Evolutionary conservation across 2,888 invertebrate genomes (phyloP), one percentile per base, ranked within the genome.

Genomic region (Vesta saturnalis): DNA sequence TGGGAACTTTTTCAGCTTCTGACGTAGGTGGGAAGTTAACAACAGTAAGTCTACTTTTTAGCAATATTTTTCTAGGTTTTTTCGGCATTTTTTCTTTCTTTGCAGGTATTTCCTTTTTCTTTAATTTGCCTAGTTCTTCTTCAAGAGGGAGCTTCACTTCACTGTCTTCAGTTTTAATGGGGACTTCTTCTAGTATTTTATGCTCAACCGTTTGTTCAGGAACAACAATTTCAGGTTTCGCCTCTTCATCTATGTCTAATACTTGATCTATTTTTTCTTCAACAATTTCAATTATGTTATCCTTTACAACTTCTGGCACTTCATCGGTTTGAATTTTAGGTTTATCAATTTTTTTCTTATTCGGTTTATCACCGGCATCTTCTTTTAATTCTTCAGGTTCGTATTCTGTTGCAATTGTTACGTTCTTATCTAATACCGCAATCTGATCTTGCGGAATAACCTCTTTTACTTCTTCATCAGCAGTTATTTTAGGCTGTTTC

Each of bases 21-120:
- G 73, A 64, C 14, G 74, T 62, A 15, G 83, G 82, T 63, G 85
- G 83, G 73, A 85, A 85, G 60, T 85, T 84, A 0, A 86, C 80
- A 74, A 87, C 87, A 58, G 84, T 86, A 18, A 93, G 90, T 73
- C 90, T 86, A 79, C 92, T 93, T 77, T 91, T 92, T 1, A 93
- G 82, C 78, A 90, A 87, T 52, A 92, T 85, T 80, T 90, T 91
- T 0, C 91, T 92, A 60, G 92, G 81, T 64, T 76, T 76, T 69
- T 76, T 55, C 18, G 54, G 22, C 39, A 69, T 70, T 57, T 74
- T 14, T 16, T 69, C 81, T 71, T 82, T 82, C 67, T 56, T 74
- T 64, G 56, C 74, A 72, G 61, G 79, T 58, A 69, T 81, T 16
- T 73, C 74, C 62, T 77, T 78, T 18, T 15, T 49, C 49, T 64